Base-by-base conservation (phyloP, 2,113 vertebrate species). In the Rhinolophus ferrumequinum region DNA sequence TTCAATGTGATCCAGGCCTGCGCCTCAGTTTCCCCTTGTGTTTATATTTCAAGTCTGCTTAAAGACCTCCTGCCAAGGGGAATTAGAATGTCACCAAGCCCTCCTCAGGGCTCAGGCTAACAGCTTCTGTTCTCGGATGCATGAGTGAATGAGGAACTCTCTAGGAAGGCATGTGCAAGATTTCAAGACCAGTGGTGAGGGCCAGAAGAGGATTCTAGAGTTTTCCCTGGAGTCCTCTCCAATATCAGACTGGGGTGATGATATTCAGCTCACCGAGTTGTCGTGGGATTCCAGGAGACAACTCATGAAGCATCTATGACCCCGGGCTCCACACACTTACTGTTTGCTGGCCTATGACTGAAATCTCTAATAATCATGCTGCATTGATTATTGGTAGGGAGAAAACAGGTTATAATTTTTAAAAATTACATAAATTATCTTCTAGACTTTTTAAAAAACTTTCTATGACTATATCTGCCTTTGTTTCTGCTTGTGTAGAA, bases 401-500 rank as follows among this genome's bases (percentile, higher is more conserved):
- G 41, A 76, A 76, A 83, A 62, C 58, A 41, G 35, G 69, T 66
- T 87, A 47, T 90, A 93, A 96, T 85, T 96, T 97, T 88, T 67
- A 0, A 9, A 95, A 98, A 97, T 97, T 97, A 96, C 54, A 92
- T 88, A 95, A 97, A 97, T 97, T 95, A 96, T 72, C 94, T 93
- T 95, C 60, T 67, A 72, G 88, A 60, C 77, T 64, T 70, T 58
- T 30, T 22, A 60, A 60, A 60, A 60, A 64, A 94, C 95, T 96
- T 97, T 96, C 97, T 95, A 21, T 95, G 94, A 97, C 95, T 96
- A 90, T 97, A 95, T 97, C 94, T 97, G 96, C 98, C 97, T 97
- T 96, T 97, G 97, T 97, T 98, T 97, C 97, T 98, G 97, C 98
- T 97, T 98, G 97, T 97, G 96, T 92, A 52, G 94, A 97, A 95